Percentiles rank a stretch among this genome's conserved stretches.
Evolutionary conservation across 2,797 vertebrate species (phyloP).

Genomic region (Gastrophryne carolinensis): DNA sequence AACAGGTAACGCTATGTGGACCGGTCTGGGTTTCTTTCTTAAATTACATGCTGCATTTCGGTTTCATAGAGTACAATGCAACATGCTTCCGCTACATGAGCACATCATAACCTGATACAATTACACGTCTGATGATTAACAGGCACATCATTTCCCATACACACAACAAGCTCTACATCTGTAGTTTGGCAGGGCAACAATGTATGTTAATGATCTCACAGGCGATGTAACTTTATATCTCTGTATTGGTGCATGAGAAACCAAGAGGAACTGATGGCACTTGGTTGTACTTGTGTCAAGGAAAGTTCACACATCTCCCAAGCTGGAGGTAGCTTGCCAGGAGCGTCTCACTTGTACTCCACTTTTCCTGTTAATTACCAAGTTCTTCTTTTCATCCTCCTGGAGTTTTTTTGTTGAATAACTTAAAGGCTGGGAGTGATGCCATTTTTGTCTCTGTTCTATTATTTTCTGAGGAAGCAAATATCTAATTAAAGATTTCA

Average conservation of each 20-base stretch:
- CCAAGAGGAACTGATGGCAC: slow-evolving; percentile 52
- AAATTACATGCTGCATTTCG: not conserved
- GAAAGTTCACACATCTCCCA: slow-evolving; percentile 53
- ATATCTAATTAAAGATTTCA: slow-evolving; percentile 38
- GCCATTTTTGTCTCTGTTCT: slow-evolving; percentile 36
- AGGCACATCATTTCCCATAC: slow-evolving; percentile 37
- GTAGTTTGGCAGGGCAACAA: slow-evolving; percentile 43
- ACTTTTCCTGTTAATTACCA: slow-evolving; percentile 44
- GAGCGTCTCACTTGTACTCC: slow-evolving; percentile 34
- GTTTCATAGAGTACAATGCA: not conserved
- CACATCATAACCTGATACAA: slow-evolving; percentile 35
- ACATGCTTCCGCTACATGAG: not conserved
- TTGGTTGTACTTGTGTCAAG: slow-evolving; percentile 48
- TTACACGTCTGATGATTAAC: slow-evolving; percentile 38
- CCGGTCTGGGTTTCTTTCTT: not conserved
- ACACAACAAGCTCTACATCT: slow-evolving; percentile 40
- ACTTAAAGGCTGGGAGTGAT: slow-evolving; percentile 41
- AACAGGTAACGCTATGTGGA: not conserved
- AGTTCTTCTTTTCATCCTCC: slow-evolving; percentile 41
- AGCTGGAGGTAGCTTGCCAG: slow-evolving; percentile 46
- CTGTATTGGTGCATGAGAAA: slow-evolving; percentile 49
- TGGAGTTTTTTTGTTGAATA: slow-evolving; percentile 40
- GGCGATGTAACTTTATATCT: slow-evolving; percentile 45
- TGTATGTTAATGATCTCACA: slow-evolving; percentile 49
- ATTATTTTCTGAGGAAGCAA: slow-evolving; percentile 25